Base-by-base conservation (phyloP, 2,113 vertebrate species). In the Nestor notabilis region DNA sequence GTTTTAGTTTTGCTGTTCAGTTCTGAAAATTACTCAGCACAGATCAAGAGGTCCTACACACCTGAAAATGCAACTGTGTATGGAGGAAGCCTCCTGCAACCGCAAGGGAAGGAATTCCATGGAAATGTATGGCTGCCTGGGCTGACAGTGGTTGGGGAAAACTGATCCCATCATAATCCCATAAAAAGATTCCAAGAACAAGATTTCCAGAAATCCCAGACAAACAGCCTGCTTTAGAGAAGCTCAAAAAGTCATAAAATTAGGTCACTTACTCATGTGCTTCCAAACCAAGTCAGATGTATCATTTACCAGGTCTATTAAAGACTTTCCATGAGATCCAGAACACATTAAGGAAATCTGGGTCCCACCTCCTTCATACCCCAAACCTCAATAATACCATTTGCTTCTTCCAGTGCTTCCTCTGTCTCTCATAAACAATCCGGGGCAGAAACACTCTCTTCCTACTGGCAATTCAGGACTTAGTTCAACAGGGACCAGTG, bases 81-180 rank as follows among this genome's bases (percentile, higher is more conserved):
- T 5, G 7, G 64, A 46, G 25, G 0, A 2, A 83, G 14, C 17
- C 21, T 23, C 33, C 49, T n/a, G 47, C 27, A 44, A 53, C 11
- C 3, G 7, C 1, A 2, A 81, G 20, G 56, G 27, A 55, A 44
- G 20, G 33, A 55, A 49, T 60, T 70, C 27, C 39, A 58, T 5
- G 5, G 47, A 35, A 81, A 61, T 1, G 0, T 0, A 0, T 4
- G 10, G 28, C 64, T 53, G 76, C n/a, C 46, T 53, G 58, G 71
- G 46, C 52, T 89, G 33, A 20, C 10, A 43, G 50, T 0, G 0
- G 12, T 6, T 3, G 0, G 20, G 17, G 20, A 50, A 72, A 82
- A 50, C 20, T 6, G 19, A 55, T 39, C 46, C 46, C 25, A 13
- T 27, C 29, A 7, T 25, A 55, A 74, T 12, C 33, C 41, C 29